These are phyloP conservation scores for Heliconius eleuchia DNA, from an alignment of 1,140 invertebrate genomes.

Conservation along the genomic window DNA sequence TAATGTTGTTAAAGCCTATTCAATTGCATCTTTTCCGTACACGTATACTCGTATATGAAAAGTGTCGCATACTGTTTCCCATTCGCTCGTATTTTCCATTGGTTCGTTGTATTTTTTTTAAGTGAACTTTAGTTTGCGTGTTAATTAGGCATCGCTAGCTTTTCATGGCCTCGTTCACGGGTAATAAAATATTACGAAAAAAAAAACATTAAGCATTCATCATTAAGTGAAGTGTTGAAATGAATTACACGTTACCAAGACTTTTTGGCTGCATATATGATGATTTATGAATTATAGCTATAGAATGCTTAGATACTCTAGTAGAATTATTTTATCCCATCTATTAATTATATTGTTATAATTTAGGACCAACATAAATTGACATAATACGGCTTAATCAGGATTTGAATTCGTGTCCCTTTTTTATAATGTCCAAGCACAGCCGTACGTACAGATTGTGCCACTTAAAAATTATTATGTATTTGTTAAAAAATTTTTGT, in stretches of 20 bases:
- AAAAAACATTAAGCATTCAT: background rate
- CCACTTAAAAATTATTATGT: too few relatives aligned
- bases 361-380: too few relatives aligned
- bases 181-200: slow-evolving; percentile 22
- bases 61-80: slow-evolving; percentile 11
- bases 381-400: too few relatives aligned
- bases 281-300: too few relatives aligned
- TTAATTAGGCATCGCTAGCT: slow-evolving; percentile 22
- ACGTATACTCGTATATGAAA: background rate
- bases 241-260: background rate
- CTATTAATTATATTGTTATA: too few relatives aligned
- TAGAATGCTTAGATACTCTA: too few relatives aligned
- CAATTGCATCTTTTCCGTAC: background rate
- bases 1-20: slow-evolving; percentile 4
- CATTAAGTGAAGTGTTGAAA: background rate
- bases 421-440: too few relatives aligned
- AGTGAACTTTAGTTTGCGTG: slow-evolving; percentile 29
- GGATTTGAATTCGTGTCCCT: too few relatives aligned
- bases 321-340: too few relatives aligned
- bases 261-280: background rate
- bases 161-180: slow-evolving; percentile 23
- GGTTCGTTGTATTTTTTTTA: slow-evolving; percentile 13
- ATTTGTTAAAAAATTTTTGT: too few relatives aligned
- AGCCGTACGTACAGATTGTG: too few relatives aligned
- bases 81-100: slow-evolving; percentile 3